Evolutionary conservation across 2,797 vertebrate species (phyloP), one percentile per base, ranked within the genome.

Genomic region (Setipinna tenuifilis): DNA sequence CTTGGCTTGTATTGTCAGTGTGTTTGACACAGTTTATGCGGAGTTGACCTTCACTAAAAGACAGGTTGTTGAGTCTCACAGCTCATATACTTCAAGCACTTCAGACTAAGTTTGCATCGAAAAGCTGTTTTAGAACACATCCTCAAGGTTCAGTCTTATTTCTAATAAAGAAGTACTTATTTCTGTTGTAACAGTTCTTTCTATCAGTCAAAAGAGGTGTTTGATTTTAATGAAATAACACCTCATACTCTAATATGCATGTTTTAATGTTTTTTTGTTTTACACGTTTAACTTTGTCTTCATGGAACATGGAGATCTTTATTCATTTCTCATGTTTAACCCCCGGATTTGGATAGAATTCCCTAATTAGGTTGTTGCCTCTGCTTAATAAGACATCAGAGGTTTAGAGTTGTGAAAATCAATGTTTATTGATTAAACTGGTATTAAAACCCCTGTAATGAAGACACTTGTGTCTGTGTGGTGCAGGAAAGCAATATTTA

Each of bases 1-100:
- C 87, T 90, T 92, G 91, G 90, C 91, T 90, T 87, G 90, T 89
- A 89, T 87, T 88, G 89, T 90, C 84, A 89, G 85, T 89, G 90
- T 91, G 93, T 90, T 93, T 92, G 91, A 93, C 91, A 92, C 89
- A 92, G 91, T 91, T 89, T 16, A 78, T 91, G 89, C 87, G 91
- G 91, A 87, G 85, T 90, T 91, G 90, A 41, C 71, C 71, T 78
- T 78, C 16, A 78, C 65, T 71, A 35, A 78, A 78, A 78, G 71
- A 17, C 65, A 71, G 65, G 65, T 71, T 71, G 65, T 71, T 17
- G 25, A 71, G 65, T 71, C 12, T 71, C 31, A 71, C 28, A 17
- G 65, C 65, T 4, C 25, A 31, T 35, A 44, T 44, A 19, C 35
- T 7, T 44, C 35, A 4, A 21, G 17, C 35, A 5, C 35, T 78